Evolutionary conservation across 2,113 vertebrate species (phyloP), one percentile per base, ranked within the genome.

Genomic region (Callaeas wilsoni): DNA sequence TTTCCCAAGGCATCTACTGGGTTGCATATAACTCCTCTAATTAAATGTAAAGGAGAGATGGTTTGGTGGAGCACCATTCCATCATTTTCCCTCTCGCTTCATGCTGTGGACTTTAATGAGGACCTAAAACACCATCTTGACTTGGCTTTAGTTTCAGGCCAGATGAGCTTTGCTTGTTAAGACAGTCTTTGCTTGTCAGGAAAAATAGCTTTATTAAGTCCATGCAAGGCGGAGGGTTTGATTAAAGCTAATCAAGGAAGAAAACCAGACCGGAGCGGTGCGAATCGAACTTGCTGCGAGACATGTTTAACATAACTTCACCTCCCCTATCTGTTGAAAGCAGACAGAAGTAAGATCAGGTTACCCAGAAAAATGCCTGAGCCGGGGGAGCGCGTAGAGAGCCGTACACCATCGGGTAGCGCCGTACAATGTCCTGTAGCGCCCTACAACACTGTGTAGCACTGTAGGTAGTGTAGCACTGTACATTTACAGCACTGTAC

Each of bases 151-250:
- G 96, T 97, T 97, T 97, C 97, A 92, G 96, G 96, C 90, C 96
- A 98, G 97, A 98, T 96, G 97, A 98, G 94, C 94, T 96, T 85
- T 87, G 94, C 97, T 98, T 98, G 96, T 98, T 98, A 98, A 98
- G 97, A 96, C 25, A 2, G 94, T 96, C 97, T 98, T 97, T 37
- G 49, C 95, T 97, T 97, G 97, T 98, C 96, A 96, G 95, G 97
- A 97, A 97, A 98, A 98, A 98, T 93, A 97, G 96, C 97, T 98
- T 97, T 98, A 98, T 98, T 98, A 97, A 97, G 97, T 96, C 97
- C 96, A 94, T 89, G 94, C 63, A 97, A 98, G 10, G 33, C 2
- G 1, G 55, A 96, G 86, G 91, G 93, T 97, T 98, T 97, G 97
- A 97, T 98, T 98, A 97, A 97, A 97, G 97, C 97, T 98, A 97